A percentile compares a stretch with the other conserved stretches of the same genome.
Evolutionary conservation across 2,113 vertebrate species (phyloP).

Genomic region (Zingel zingel): DNA sequence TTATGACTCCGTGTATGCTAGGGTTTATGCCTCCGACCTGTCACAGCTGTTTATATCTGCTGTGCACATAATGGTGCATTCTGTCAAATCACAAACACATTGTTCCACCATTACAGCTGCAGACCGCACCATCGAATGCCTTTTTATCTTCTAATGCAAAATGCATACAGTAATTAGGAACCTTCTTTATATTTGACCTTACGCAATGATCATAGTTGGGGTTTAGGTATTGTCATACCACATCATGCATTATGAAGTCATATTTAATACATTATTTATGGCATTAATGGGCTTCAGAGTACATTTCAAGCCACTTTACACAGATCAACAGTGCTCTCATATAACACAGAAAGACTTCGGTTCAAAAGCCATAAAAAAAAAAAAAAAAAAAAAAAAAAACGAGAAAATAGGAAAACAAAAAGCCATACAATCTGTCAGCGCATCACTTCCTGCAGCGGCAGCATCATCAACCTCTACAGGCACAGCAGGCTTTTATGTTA

Average conservation of each 20-base stretch:
- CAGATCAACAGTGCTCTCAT: slow-evolving; percentile 1
- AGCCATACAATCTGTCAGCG: slow-evolving; percentile 10
- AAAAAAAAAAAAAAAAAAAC: too few species aligned
- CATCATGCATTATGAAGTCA: not conserved
- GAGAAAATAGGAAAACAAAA: slow-evolving; percentile 28
- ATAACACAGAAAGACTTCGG: slow-evolving; percentile 1
- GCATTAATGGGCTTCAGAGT: not conserved
- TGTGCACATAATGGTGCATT: too few species aligned
- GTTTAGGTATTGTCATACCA: not conserved
- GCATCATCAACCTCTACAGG: slow-evolving; percentile 40
- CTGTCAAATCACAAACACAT: too few species aligned
- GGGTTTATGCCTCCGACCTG: too few species aligned
- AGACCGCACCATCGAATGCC: too few species aligned
- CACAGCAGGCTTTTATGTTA: slow-evolving; percentile 54
- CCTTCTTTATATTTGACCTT: not conserved
- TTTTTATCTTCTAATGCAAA: not conserved
- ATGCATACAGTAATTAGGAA: not conserved
- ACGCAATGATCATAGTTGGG: not conserved
- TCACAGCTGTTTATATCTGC: too few species aligned
- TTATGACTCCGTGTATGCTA: too few species aligned
- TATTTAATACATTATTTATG: slow-evolving; percentile 7
- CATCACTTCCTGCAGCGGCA: slow-evolving; percentile 48
- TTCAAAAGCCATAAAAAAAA: slow-evolving; percentile 35
- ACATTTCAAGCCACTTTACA: slow-evolving; percentile 6
- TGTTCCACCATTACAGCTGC: too few species aligned